Evolutionary conservation across 2,797 vertebrate genomes (phyloP).

Genomic region (Nasua narica): DNA sequence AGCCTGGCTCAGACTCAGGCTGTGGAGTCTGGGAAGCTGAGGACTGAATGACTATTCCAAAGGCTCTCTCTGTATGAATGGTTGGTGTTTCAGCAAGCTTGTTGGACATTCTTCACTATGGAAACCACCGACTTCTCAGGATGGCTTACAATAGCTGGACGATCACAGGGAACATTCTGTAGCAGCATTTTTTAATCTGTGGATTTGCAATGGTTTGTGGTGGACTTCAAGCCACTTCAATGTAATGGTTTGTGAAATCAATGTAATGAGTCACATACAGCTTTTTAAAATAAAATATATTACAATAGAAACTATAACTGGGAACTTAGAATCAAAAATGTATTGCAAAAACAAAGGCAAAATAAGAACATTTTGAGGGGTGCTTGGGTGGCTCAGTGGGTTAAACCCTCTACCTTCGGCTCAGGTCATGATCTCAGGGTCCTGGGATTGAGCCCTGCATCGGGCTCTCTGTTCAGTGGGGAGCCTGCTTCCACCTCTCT

Average conservation of each 20-base stretch:
- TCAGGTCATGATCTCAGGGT: too few species aligned
- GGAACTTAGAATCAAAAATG: neutral
- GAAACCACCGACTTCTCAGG: neutral
- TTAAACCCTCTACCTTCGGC: too few species aligned
- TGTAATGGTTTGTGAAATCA: neutral
- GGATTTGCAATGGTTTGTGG: neutral
- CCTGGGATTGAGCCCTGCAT: too few species aligned
- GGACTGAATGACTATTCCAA: neutral
- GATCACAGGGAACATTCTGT: neutral
- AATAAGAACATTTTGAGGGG: too few species aligned
- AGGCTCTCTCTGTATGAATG: neutral
- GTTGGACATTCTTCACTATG: neutral
- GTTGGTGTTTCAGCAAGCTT: neutral
- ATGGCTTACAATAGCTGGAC: neutral
- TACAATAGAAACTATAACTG: neutral
- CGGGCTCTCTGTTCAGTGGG: too few species aligned
- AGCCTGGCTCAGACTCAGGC: neutral
- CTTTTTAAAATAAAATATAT: slow-evolving; percentile 22
- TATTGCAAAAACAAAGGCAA: slow-evolving; percentile 31
- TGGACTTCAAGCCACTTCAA: neutral
- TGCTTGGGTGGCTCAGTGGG: too few species aligned
- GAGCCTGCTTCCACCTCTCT: too few species aligned
- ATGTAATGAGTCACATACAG: neutral
- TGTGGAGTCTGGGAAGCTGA: neutral
- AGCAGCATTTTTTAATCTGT: neutral